phyloP scores from a whole-genome alignment of 2,888 invertebrate species.

The Mechanitis mazaeus region DNA sequence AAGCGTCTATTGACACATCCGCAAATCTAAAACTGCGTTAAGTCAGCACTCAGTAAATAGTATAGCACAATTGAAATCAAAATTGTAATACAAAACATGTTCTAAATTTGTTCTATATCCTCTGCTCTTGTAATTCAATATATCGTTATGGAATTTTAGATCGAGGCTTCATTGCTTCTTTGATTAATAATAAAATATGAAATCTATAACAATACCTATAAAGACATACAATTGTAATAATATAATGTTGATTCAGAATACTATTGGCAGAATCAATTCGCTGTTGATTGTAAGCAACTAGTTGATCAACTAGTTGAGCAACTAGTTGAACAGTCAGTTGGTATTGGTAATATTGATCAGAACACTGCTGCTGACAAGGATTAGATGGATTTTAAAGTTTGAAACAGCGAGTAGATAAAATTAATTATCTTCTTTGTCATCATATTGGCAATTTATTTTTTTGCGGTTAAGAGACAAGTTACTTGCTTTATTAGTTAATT shows the following conservation, averaged over 20 bases:
- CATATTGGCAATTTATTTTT: neutral
- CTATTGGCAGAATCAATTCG: neutral
- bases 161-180: neutral
- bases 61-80: too few relatives aligned
- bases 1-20: constrained; percentile 1
- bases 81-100: neutral
- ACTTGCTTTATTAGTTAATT: too few relatives aligned
- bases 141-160: neutral
- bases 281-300: constrained; percentile 2
- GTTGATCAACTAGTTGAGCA: constrained; percentile 12
- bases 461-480: too few relatives aligned
- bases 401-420: neutral
- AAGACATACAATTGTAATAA: neutral
- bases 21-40: neutral
- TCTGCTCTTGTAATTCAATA: neutral
- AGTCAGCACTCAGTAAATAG: too few relatives aligned
- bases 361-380: constrained; percentile 1
- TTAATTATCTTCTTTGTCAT: neutral
- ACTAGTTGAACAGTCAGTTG: constrained; percentile 13
- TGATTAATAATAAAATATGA: neutral
- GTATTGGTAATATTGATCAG: constrained; percentile 19
- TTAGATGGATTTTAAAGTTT: constrained; percentile 5
- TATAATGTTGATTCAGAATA: neutral
- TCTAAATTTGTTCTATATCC: neutral
- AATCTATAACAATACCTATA: neutral